A percentile compares a stretch with the other conserved stretches of the same genome.
These are phyloP conservation scores for Xestobium rufovillosum DNA, from an alignment of 2,888 invertebrate genomes.

Conservation along the genomic window DNA sequence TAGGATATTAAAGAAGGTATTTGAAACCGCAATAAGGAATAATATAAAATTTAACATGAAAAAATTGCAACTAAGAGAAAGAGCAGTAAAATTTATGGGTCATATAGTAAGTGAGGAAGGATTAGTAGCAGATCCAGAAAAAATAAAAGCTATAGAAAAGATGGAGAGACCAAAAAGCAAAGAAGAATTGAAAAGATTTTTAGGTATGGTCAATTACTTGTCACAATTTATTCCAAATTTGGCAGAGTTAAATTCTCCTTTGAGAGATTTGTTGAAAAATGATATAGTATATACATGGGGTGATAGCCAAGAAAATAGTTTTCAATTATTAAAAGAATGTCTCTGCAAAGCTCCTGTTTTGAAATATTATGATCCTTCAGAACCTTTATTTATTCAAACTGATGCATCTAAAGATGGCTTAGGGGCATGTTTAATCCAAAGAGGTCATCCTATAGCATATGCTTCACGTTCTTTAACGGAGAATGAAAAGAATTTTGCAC, in stretches of 20 bases:
- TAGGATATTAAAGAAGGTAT: constrained; percentile 22
- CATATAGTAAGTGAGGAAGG: constrained; percentile 17
- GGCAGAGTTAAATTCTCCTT: constrained; percentile 17
- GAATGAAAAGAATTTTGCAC: too few species aligned
- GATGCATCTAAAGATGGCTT: too few species aligned
- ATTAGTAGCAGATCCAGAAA: too few species aligned
- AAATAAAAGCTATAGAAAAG: too few species aligned
- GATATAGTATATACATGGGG: constrained; percentile 16
- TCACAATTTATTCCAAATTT: too few species aligned
- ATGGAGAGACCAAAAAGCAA: too few species aligned
- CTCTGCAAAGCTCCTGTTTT: too few species aligned
- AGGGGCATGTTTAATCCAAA: constrained; percentile 20
- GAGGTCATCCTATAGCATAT: constrained; percentile 17
- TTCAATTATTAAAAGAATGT: constrained; percentile 15
- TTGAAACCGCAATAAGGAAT: constrained; percentile 23
- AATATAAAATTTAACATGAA: constrained; percentile 32
- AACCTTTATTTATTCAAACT: too few species aligned
- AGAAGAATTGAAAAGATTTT: constrained; percentile 18
- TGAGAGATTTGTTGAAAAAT: constrained; percentile 21
- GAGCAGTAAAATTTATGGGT: constrained; percentile 28
- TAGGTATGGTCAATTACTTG: constrained; percentile 23
- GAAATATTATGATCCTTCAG: too few species aligned
- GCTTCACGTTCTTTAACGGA: constrained; percentile 20
- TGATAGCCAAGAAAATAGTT: constrained; percentile 9
- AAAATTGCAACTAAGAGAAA: too few species aligned